These are phyloP conservation scores for Eurytoma adleriae DNA, from an alignment of 2,888 invertebrate species.

Conservation along the genomic window DNA sequence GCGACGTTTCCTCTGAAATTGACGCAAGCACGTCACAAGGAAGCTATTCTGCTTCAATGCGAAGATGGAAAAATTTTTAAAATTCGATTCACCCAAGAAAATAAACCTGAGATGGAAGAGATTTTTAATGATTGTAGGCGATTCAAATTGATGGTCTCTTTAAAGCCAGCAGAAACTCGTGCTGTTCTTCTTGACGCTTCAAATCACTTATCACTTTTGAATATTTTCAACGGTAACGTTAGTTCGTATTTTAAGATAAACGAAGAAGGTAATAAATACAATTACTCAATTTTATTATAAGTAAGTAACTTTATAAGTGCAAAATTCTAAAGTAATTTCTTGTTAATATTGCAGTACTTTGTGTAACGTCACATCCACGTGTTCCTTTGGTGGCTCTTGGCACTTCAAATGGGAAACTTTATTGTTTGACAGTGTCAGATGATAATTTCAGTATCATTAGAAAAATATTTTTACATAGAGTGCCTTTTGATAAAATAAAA, in stretches of 20 bases:
- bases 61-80: constrained; percentile 63
- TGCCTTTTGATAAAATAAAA: constrained; percentile 62
- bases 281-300: not conserved
- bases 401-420: constrained; percentile 63
- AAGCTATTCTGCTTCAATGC: constrained; percentile 62
- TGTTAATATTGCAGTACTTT: constrained; percentile 57
- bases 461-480: constrained; percentile 61
- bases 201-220: constrained; percentile 61
- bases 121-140: constrained; percentile 56
- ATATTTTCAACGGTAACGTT: constrained; percentile 59
- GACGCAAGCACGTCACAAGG: constrained; percentile 57
- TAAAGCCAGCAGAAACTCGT: constrained; percentile 51
- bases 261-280: constrained; percentile 63
- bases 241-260: constrained; percentile 46
- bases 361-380: constrained; percentile 59
- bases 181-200: constrained; percentile 58
- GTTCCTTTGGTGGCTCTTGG: constrained; percentile 59
- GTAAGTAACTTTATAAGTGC: not conserved
- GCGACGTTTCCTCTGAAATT: constrained; percentile 59
- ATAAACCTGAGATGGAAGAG: constrained; percentile 58
- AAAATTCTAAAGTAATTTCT: not conserved
- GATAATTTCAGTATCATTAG: constrained; percentile 55
- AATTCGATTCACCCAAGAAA: constrained; percentile 57
- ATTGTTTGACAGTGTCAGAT: constrained; percentile 58
- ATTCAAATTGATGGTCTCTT: constrained; percentile 55